Evolutionary conservation across 2,797 vertebrate genomes (phyloP).

Genomic region (Muscicapa striata): DNA sequence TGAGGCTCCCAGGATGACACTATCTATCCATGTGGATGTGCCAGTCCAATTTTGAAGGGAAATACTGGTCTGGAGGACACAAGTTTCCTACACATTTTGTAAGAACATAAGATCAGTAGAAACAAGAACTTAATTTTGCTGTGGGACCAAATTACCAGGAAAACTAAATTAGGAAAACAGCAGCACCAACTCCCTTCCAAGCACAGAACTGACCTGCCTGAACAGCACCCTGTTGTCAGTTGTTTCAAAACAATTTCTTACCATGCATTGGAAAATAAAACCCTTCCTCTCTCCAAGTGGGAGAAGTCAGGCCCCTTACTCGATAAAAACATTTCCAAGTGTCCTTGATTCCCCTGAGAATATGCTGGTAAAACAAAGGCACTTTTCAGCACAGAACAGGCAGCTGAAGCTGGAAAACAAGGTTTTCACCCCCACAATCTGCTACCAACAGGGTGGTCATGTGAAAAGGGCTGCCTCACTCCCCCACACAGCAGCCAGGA

Average conservation of each 20-base stretch:
- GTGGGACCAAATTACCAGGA: background rate
- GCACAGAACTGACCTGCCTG: background rate
- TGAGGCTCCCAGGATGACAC: background rate
- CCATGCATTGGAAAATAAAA: background rate
- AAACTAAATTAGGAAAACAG: background rate
- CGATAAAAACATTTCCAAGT: slow-evolving; percentile 46
- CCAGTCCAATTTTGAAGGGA: background rate
- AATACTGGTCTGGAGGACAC: background rate
- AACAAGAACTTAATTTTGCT: background rate
- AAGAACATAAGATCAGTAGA: background rate
- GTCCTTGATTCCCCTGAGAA: slow-evolving; percentile 12
- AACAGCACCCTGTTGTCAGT: background rate
- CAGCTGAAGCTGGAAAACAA: slow-evolving; percentile 6
- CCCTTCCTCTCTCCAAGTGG: background rate
- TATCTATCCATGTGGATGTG: fast-evolving
- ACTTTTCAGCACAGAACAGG: slow-evolving; percentile 24
- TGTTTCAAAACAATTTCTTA: background rate
- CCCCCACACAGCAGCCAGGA: slow-evolving; percentile 3
- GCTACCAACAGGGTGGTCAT: background rate
- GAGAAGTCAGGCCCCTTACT: slow-evolving; percentile 40
- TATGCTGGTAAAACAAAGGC: slow-evolving; percentile 44
- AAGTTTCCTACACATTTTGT: background rate
- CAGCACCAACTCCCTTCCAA: background rate
- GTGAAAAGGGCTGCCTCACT: slow-evolving; percentile 5
- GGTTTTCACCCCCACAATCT: background rate